Percentiles rank a stretch among this genome's conserved stretches.
These are phyloP conservation scores for Formica aserva DNA, from an alignment of 2,888 invertebrate genomes.

Conservation along the genomic window DNA sequence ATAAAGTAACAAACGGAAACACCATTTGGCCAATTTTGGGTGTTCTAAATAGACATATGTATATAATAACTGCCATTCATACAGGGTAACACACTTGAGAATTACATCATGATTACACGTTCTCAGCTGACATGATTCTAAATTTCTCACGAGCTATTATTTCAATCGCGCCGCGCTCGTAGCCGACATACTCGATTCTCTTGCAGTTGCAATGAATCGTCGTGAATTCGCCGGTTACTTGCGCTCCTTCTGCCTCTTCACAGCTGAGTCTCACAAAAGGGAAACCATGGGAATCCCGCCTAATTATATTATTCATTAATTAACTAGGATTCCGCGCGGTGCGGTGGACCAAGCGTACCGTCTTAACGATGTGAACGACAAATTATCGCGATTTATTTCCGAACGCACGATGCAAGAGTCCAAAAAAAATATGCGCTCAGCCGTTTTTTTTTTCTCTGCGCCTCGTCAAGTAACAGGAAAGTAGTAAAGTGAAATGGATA, in stretches of 20 bases:
- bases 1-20: neutral
- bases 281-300: conserved; percentile 79
- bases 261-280: conserved; percentile 75
- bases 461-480: conserved; percentile 25
- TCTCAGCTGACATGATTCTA: conserved; percentile 38
- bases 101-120: conserved; percentile 53
- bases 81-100: conserved; percentile 27
- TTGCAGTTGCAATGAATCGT: conserved; percentile 23
- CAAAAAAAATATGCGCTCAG: conserved; percentile 16
- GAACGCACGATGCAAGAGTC: conserved; percentile 51
- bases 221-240: conserved; percentile 28
- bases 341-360: conserved; percentile 45
- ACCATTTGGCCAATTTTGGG: neutral
- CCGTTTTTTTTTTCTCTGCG: conserved; percentile 34
- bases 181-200: conserved; percentile 21
- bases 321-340: conserved; percentile 71
- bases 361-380: conserved; percentile 50
- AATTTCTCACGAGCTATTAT: conserved; percentile 48
- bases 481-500: conserved; percentile 45
- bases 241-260: conserved; percentile 51
- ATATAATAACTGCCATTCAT: neutral
- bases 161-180: conserved; percentile 39
- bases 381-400: conserved; percentile 55
- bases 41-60: conserved; percentile 9
- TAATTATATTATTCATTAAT: conserved; percentile 81